Evolutionary conservation across 2,888 invertebrate species (phyloP).

Genomic region (Dysmachus trigonus): DNA sequence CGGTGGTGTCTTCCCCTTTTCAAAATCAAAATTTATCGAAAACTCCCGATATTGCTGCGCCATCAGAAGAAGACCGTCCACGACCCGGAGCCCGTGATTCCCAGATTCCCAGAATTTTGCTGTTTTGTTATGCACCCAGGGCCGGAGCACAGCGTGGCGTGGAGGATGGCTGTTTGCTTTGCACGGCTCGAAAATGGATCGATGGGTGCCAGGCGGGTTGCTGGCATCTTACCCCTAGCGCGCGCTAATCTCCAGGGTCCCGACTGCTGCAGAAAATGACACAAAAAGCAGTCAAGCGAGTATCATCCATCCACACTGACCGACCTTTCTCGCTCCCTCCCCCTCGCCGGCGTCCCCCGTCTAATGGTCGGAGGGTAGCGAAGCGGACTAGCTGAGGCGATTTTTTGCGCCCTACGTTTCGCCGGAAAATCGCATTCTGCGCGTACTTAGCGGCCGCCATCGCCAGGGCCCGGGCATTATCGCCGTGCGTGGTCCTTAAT

Average conservation of each 20-base stretch:
- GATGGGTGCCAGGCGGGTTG: neutral
- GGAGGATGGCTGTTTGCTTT: neutral
- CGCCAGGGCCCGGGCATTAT: neutral
- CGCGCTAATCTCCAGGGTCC: neutral
- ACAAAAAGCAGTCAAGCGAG: conserved; percentile 40
- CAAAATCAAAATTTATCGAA: neutral
- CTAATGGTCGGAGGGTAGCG: neutral
- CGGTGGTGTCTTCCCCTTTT: neutral
- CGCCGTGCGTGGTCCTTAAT: conserved; percentile 35
- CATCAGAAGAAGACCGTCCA: neutral
- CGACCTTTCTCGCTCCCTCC: neutral
- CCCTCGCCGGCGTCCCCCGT: neutral
- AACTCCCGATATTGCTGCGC: neutral
- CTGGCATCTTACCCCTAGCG: conserved; percentile 30
- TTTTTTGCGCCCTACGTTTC: conserved; percentile 27
- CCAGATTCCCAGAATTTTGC: neutral
- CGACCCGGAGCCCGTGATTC: neutral
- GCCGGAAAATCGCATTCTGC: conserved; percentile 39
- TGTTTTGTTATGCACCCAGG: neutral
- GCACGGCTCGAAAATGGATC: neutral
- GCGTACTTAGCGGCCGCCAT: conserved; percentile 2
- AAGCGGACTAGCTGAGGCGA: neutral
- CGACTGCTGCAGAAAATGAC: neutral
- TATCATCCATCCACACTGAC: neutral
- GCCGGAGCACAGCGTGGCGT: neutral